Evolutionary conservation across 2,113 vertebrate species (phyloP).

Genomic region (Galeopterus variegatus): DNA sequence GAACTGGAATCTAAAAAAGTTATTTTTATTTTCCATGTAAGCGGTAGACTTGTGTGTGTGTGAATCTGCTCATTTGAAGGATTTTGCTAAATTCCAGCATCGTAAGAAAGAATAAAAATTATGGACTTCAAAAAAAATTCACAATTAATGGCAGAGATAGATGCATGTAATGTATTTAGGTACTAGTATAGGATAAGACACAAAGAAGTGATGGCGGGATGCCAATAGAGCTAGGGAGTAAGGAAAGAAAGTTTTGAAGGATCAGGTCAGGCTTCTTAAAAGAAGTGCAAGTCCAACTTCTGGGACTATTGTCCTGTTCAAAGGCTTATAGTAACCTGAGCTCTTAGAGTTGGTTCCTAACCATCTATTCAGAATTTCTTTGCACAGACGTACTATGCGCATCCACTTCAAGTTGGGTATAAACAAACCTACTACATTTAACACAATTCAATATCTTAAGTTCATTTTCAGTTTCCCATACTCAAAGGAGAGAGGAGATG

Average conservation of each 20-base stretch:
- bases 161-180: neutral
- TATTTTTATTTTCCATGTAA: neutral
- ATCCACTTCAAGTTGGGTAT: neutral
- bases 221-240: neutral
- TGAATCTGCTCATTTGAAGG: neutral
- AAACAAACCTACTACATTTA: neutral
- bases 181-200: neutral
- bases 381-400: neutral
- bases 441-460: neutral
- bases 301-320: neutral
- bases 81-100: neutral
- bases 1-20: neutral
- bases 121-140: neutral
- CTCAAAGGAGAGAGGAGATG: neutral
- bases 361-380: neutral
- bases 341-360: neutral
- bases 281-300: neutral
- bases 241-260: neutral
- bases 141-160: neutral
- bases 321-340: neutral
- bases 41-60: neutral
- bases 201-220: neutral
- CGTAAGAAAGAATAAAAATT: no score
- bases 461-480: slow-evolving; percentile 21
- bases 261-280: neutral